A percentile compares a stretch with the other conserved stretches of the same genome.
Evolutionary conservation across 2,888 invertebrate species (phyloP).

Genomic region (Palloptera scutellata): DNA sequence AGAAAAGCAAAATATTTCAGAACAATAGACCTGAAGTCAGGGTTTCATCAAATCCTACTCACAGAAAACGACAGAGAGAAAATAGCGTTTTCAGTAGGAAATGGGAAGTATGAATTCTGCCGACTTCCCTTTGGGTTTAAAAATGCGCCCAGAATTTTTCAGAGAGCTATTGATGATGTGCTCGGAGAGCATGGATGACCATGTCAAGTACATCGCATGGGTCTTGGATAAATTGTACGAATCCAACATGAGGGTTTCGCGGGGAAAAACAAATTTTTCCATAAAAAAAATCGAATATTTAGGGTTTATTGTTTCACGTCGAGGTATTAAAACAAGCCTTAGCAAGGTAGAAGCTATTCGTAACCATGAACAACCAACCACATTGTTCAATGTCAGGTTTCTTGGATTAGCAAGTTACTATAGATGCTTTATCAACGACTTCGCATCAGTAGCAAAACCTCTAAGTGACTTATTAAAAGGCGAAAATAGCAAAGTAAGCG

Average conservation of each 20-base stretch:
- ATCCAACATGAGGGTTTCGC: constrained; percentile 34
- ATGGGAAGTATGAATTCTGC: constrained; percentile 36
- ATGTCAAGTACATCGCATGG: constrained; percentile 28
- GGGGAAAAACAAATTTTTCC: constrained; percentile 33
- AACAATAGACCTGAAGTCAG: constrained; percentile 34
- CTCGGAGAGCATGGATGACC: constrained; percentile 19
- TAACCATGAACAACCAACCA: constrained; percentile 14
- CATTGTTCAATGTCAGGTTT: constrained; percentile 13
- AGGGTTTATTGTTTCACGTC: constrained; percentile 3
- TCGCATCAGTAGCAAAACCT: constrained; percentile 29
- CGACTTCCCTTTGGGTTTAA: constrained; percentile 31
- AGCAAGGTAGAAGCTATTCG: constrained; percentile 18
- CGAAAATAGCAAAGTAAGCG: constrained; percentile 29
- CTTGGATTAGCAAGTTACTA: not conserved
- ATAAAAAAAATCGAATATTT: constrained; percentile 10
- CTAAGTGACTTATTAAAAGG: constrained; percentile 31
- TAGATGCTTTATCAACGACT: constrained; percentile 27
- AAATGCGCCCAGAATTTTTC: constrained; percentile 30
- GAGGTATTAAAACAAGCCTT: constrained; percentile 3
- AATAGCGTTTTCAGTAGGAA: constrained; percentile 24
- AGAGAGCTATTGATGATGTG: constrained; percentile 30
- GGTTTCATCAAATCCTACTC: constrained; percentile 32
- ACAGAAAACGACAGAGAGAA: constrained; percentile 31
- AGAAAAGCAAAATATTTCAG: constrained; percentile 26
- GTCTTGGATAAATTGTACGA: constrained; percentile 25